Evolutionary conservation across 2,888 invertebrate species (phyloP).

Genomic region (Hipparchia semele): DNA sequence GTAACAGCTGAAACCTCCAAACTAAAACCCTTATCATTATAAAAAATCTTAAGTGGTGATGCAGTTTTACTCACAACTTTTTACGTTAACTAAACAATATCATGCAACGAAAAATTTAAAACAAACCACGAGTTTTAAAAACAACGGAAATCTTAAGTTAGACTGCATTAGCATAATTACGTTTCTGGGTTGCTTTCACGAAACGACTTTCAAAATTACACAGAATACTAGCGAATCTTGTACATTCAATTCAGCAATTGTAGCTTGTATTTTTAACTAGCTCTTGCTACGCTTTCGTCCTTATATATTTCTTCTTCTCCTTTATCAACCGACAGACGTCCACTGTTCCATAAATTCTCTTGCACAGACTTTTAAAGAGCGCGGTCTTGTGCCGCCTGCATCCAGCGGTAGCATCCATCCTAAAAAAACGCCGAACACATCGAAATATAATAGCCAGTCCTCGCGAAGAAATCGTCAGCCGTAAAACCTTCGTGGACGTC

Average conservation of each 20-base stretch:
- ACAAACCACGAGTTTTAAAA: conserved; percentile 17
- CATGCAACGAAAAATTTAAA: conserved; percentile 9
- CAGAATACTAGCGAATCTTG: neutral
- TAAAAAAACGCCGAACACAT: no score
- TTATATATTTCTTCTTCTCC: no score
- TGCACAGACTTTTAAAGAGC: no score
- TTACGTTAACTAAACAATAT: conserved; percentile 3
- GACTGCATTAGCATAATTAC: conserved; percentile 19
- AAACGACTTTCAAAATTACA: conserved; percentile 4
- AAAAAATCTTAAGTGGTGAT: neutral
- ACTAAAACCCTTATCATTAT: neutral
- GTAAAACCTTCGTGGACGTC: no score
- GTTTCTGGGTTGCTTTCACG: conserved; percentile 1
- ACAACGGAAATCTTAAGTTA: conserved; percentile 16
- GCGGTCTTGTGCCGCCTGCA: no score
- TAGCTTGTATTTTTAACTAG: neutral
- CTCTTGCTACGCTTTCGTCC: no score
- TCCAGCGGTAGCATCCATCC: no score
- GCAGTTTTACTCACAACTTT: neutral
- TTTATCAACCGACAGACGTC: no score
- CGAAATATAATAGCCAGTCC: no score
- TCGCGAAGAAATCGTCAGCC: no score
- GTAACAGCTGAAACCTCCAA: neutral
- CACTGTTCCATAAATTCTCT: no score
- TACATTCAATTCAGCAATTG: neutral